A percentile compares a stretch with the other conserved stretches of the same genome.
These are phyloP conservation scores for Tetrapedia diversipes DNA, from an alignment of 2,888 invertebrate genomes.

Conservation along the genomic window DNA sequence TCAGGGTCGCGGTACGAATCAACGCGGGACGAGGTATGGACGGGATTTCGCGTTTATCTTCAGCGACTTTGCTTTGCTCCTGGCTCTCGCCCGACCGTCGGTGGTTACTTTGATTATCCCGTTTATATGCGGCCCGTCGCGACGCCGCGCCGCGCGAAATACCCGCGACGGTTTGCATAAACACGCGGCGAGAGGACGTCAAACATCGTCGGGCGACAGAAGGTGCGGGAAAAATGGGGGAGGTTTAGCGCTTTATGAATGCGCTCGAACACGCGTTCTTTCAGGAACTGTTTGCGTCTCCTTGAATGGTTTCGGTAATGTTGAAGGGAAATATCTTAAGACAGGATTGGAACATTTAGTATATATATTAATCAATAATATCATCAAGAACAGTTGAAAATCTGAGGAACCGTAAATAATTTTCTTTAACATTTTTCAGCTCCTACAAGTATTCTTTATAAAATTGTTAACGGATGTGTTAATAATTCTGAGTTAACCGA, in stretches of 20 bases:
- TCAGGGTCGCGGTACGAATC: constrained; percentile 3
- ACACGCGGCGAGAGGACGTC: background rate
- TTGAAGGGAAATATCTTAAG: too few relatives aligned
- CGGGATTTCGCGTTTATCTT: constrained; percentile 14
- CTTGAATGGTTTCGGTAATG: too few relatives aligned
- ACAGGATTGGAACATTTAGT: too few relatives aligned
- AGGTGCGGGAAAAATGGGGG: background rate
- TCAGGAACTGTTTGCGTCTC: background rate
- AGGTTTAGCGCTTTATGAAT: background rate
- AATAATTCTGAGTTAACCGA: too few relatives aligned
- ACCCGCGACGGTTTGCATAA: constrained; percentile 1
- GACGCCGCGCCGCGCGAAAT: background rate
- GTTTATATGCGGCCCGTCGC: background rate
- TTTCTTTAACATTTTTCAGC: too few relatives aligned
- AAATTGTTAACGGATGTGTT: too few relatives aligned
- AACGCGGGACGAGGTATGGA: constrained; percentile 14
- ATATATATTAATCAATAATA: too few relatives aligned
- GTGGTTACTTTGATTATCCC: constrained; percentile 20
- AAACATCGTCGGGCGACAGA: background rate
- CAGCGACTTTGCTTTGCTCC: background rate
- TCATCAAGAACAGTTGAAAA: too few relatives aligned
- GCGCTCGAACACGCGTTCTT: background rate
- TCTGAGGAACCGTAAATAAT: too few relatives aligned
- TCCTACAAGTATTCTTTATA: too few relatives aligned
- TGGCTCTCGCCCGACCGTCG: background rate